Evolutionary conservation across 35 echinoderm and acorn worm genomes (phyloP).

Genomic region (Stichopus chloronotus): DNA sequence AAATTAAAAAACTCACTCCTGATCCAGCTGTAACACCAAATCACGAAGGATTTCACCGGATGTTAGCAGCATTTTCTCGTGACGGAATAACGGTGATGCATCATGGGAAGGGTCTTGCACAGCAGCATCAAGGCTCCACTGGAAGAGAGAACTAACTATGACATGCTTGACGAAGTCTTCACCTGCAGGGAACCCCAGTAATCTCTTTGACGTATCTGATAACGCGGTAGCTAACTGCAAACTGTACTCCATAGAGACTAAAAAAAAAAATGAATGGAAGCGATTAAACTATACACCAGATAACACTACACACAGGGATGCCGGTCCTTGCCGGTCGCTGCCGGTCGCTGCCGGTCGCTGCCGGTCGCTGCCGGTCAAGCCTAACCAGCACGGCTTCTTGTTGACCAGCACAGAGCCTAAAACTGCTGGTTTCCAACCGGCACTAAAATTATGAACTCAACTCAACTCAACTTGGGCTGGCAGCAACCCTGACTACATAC

Average conservation of each 20-base stretch:
- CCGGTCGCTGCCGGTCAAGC: too few relatives aligned
- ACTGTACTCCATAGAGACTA: slow-evolving; percentile 12
- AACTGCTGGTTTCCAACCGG: too few relatives aligned
- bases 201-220: neutral
- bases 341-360: too few relatives aligned
- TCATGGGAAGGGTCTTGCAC: neutral
- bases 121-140: slow-evolving; percentile 37
- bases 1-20: slow-evolving; percentile 36
- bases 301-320: too few relatives aligned
- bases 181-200: neutral
- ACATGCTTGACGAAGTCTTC: slow-evolving; percentile 2
- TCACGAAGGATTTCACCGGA: slow-evolving; percentile 28
- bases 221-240: neutral
- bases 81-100: slow-evolving; percentile 30
- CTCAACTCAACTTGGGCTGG: too few relatives aligned
- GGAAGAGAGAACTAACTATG: slow-evolving; percentile 33
- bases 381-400: too few relatives aligned
- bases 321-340: too few relatives aligned
- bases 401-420: too few relatives aligned
- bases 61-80: slow-evolving; percentile 52
- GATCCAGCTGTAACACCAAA: slow-evolving; percentile 48
- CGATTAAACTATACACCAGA: neutral
- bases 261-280: neutral
- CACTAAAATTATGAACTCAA: too few relatives aligned
- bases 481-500: too few relatives aligned